These are phyloP conservation scores for Xiphias gladius DNA, from an alignment of 2,113 vertebrate genomes.

Conservation along the genomic window DNA sequence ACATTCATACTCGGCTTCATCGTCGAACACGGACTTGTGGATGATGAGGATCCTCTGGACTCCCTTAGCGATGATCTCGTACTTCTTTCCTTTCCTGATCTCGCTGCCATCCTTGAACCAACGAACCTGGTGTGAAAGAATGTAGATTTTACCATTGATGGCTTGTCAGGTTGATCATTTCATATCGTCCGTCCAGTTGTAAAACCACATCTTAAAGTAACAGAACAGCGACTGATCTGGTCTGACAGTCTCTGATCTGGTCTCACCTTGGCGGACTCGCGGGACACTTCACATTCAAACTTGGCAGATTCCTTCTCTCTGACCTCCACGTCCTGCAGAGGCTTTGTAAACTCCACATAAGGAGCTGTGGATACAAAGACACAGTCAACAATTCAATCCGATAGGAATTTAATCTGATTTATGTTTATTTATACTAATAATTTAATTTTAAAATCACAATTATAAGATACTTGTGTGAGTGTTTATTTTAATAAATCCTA, in stretches of 20 bases:
- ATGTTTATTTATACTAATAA: neutral
- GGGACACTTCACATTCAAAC: constrained; percentile 98
- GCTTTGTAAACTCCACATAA: constrained; percentile 93
- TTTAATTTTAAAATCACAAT: no score
- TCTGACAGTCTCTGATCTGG: neutral
- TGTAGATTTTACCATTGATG: neutral
- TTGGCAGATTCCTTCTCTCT: constrained; percentile 94
- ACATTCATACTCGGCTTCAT: constrained; percentile 98
- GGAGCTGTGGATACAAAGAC: constrained; percentile 85
- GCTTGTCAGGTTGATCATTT: neutral
- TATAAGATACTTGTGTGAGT: no score
- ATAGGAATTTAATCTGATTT: neutral
- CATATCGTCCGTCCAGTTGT: neutral
- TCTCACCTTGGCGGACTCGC: constrained; percentile 92
- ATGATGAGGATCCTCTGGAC: constrained; percentile 91
- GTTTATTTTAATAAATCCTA: no score
- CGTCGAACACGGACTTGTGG: constrained; percentile 93
- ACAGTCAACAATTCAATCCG: neutral
- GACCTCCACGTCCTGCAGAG: constrained; percentile 94
- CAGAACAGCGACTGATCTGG: no score
- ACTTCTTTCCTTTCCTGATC: constrained; percentile 98
- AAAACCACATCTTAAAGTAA: neutral
- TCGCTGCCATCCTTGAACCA: constrained; percentile 98
- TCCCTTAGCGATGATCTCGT: constrained; percentile 94
- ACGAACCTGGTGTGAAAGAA: constrained; percentile 75